A percentile compares a stretch with the other conserved stretches of the same genome.
phyloP scores from a whole-genome alignment of 2,888 invertebrate genomes.

The Heliconius charithonia region DNA sequence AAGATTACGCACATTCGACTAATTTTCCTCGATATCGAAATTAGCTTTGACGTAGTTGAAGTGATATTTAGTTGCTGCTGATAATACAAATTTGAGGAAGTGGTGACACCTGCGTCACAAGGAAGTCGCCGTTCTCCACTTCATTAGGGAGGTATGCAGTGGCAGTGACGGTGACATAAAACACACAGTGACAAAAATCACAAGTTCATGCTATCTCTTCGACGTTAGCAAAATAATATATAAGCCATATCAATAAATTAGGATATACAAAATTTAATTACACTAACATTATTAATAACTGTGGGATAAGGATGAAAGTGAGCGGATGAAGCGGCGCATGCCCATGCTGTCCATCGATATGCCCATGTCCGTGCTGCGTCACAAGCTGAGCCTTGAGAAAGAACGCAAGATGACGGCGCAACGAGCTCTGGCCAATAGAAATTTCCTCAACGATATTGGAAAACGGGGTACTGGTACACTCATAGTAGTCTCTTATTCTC shows the following conservation, averaged over 20 bases:
- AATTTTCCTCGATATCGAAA: neutral
- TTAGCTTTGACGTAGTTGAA: neutral
- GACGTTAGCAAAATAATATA: neutral
- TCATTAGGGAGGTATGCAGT: neutral
- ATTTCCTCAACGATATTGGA: slow-evolving; percentile 89
- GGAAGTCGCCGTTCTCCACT: neutral
- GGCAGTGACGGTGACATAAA: neutral
- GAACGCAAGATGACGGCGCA: slow-evolving; percentile 87
- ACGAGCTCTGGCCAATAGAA: slow-evolving; percentile 85
- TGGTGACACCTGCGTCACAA: neutral
- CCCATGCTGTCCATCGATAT: slow-evolving; percentile 92
- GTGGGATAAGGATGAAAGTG: slow-evolving; percentile 66
- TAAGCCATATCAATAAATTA: too few species aligned
- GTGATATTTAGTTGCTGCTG: too few species aligned
- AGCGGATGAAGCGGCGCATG: slow-evolving; percentile 83
- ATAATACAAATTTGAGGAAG: too few species aligned
- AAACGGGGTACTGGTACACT: slow-evolving; percentile 82
- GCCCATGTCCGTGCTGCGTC: slow-evolving; percentile 92
- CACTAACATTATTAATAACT: slow-evolving; percentile 34
- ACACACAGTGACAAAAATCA: neutral
- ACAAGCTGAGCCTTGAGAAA: slow-evolving; percentile 90
- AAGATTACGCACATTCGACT: neutral
- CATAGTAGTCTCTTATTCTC: neutral
- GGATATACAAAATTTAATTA: neutral
- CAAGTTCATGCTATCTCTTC: neutral